phyloP scores from a whole-genome alignment of 53 echinoderm and acorn worm species.

The Mesocentrotus franciscanus region DNA sequence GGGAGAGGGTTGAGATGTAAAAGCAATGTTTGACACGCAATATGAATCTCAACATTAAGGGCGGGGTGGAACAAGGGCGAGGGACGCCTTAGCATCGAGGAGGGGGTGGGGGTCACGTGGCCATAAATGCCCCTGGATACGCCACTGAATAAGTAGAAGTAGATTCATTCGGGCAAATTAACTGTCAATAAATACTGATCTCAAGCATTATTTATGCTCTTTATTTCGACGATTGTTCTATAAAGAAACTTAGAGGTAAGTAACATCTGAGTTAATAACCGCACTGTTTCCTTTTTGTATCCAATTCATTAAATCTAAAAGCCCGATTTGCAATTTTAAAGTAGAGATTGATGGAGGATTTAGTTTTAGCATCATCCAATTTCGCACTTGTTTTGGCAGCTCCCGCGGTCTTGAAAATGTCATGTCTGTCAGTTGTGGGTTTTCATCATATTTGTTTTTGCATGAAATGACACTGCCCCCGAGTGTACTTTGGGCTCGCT shows the following conservation, averaged over 20 bases:
- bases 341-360: background rate
- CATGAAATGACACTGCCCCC: background rate
- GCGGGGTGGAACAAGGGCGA: too few species aligned
- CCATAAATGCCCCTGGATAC: too few species aligned
- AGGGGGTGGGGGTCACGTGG: background rate
- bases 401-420: slow-evolving; percentile 17
- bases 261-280: background rate
- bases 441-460: slow-evolving; percentile 11
- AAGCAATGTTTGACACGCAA: too few species aligned
- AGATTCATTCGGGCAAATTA: too few species aligned
- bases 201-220: background rate
- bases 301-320: background rate
- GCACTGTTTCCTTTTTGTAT: background rate
- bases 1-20: too few species aligned
- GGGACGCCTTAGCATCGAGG: background rate
- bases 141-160: too few species aligned
- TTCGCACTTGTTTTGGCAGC: background rate
- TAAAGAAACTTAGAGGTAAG: background rate
- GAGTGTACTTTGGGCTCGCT: background rate
- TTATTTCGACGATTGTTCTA: background rate
- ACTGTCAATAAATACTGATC: background rate
- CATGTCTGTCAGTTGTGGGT: slow-evolving; percentile 14
- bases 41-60: too few species aligned
- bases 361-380: background rate
- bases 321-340: background rate